Conservation (phyloP, 2,113 vertebrate genomes). For the Neotoma lepida region DNA sequence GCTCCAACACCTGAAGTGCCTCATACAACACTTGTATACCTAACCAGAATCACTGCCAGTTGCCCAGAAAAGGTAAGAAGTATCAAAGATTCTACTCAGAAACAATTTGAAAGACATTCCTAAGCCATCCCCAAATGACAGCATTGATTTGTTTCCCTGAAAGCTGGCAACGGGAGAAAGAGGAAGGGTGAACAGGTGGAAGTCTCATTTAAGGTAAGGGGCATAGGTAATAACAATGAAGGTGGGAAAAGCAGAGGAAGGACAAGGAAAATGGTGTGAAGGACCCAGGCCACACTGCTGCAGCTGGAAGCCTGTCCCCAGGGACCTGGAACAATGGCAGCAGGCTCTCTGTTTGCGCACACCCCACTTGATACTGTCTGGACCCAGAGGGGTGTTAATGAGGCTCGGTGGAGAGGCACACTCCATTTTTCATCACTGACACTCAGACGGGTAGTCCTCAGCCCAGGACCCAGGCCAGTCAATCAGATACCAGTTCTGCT, state of each 20-base stretch:
- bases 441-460: constrained; percentile 26
- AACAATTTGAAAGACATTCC: background rate
- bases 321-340: constrained; percentile 42
- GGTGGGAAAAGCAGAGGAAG: background rate
- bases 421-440: constrained; percentile 79
- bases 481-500: constrained; percentile 63
- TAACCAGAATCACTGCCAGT: background rate
- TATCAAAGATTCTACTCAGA: background rate
- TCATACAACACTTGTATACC: background rate
- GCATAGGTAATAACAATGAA: background rate
- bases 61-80: background rate
- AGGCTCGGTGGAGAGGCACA: constrained; percentile 43
- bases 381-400: constrained; percentile 67
- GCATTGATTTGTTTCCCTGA: background rate
- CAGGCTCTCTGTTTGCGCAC: background rate
- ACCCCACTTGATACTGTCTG: constrained; percentile 37
- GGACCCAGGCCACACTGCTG: background rate
- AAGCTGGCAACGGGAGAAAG: background rate
- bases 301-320: background rate
- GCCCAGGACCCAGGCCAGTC: constrained; percentile 54
- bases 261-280: background rate
- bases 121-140: background rate
- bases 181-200: background rate
- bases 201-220: background rate
- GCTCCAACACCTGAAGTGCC: background rate